Conservation (phyloP, 2,113 vertebrate species). For the Pipa parva region DNA sequence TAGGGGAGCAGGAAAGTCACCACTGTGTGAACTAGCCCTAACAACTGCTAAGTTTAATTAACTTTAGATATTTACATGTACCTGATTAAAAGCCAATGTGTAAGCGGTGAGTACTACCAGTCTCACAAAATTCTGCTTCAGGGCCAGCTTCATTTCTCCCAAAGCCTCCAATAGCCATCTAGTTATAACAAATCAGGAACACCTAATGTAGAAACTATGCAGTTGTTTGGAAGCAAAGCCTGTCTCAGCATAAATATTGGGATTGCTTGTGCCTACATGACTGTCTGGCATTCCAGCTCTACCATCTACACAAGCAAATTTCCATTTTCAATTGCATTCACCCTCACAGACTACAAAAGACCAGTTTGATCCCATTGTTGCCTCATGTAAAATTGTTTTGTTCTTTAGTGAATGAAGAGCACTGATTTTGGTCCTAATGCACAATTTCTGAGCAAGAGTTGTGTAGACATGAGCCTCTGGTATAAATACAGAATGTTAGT, state of each 20-base stretch:
- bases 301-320: constrained; percentile 6
- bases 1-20: too few species aligned
- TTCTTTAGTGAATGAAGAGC: too few species aligned
- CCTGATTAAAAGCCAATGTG: neutral
- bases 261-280: constrained; percentile 22
- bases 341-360: neutral
- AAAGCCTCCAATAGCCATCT: neutral
- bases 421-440: too few species aligned
- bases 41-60: too few species aligned
- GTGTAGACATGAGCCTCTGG: too few species aligned
- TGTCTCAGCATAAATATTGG: constrained; percentile 13
- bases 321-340: neutral
- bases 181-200: neutral
- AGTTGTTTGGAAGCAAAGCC: neutral
- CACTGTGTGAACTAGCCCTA: too few species aligned
- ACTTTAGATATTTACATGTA: too few species aligned
- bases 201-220: constrained; percentile 27
- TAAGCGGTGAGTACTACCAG: neutral
- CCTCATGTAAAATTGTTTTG: too few species aligned
- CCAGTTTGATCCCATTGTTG: neutral
- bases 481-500: too few species aligned
- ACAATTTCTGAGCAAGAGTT: too few species aligned
- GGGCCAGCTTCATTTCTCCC: neutral
- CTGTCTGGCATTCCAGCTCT: constrained; percentile 9
- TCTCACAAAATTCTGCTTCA: neutral